These are phyloP conservation scores for Pammene aurita DNA, from an alignment of 2,888 invertebrate species.

Conservation along the genomic window DNA sequence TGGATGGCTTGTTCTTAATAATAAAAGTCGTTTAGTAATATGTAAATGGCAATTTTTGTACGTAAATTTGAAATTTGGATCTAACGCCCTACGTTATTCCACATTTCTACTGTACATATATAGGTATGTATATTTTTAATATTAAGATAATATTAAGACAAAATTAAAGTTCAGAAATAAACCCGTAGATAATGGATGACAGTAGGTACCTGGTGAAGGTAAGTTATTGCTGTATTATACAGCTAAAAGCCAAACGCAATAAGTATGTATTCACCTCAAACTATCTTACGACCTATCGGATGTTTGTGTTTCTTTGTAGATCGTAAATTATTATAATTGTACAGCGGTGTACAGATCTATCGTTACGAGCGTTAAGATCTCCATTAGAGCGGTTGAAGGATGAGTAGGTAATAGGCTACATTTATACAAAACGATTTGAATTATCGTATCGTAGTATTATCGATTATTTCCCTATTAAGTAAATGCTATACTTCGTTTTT, in stretches of 20 bases:
- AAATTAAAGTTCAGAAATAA: slow-evolving; percentile 13
- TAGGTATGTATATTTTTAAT: not conserved
- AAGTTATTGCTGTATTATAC: slow-evolving; percentile 1
- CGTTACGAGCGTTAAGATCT: slow-evolving; percentile 16
- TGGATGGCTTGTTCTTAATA: too few relatives aligned
- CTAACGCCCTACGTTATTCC: too few relatives aligned
- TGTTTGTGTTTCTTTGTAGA: not conserved
- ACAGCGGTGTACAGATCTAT: slow-evolving; percentile 11
- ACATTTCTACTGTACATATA: too few relatives aligned
- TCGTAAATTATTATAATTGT: slow-evolving; percentile 17
- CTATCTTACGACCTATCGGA: not conserved
- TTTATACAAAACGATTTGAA: not conserved
- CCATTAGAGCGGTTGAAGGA: slow-evolving; percentile 12
- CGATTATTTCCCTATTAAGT: too few relatives aligned
- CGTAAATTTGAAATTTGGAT: too few relatives aligned
- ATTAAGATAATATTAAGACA: slow-evolving; percentile 2
- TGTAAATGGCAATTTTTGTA: too few relatives aligned
- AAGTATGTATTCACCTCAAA: not conserved
- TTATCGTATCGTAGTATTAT: not conserved
- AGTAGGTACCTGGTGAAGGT: slow-evolving; percentile 9
- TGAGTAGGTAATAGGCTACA: not conserved
- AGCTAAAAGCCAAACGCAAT: not conserved
- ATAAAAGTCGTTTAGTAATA: too few relatives aligned
- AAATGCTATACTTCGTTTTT: too few relatives aligned
- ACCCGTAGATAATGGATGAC: slow-evolving; percentile 9